A percentile compares a stretch with the other conserved stretches of the same genome.
Conservation (phyloP, 1,140 invertebrate species). For the Drosophila asahinai region DNA sequence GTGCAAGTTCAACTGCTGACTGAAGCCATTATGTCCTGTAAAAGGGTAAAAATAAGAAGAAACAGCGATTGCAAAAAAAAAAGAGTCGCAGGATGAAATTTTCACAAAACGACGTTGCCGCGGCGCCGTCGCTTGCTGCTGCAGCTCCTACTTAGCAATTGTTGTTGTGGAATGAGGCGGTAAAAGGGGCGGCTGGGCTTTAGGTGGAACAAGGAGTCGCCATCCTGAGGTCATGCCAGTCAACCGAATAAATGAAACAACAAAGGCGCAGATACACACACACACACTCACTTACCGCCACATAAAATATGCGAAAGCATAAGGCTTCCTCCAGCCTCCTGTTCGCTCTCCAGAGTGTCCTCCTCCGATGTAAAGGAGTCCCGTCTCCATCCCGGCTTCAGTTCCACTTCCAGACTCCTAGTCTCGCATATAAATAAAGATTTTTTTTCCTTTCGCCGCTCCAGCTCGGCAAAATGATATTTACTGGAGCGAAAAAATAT, state of each 20-base stretch:
- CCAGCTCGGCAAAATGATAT: slow-evolving; percentile 57
- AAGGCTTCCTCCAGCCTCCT: slow-evolving; percentile 24
- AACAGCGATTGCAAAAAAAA: slow-evolving; percentile 25
- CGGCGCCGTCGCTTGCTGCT: slow-evolving; percentile 43
- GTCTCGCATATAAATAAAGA: slow-evolving; percentile 71
- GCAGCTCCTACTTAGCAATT: slow-evolving; percentile 56
- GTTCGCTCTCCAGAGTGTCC: slow-evolving; percentile 56
- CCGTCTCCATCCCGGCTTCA: slow-evolving; percentile 10
- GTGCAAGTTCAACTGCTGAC: slow-evolving; percentile 17
- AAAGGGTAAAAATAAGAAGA: slow-evolving; percentile 24
- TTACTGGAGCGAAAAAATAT: slow-evolving; percentile 51
- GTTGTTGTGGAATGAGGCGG: slow-evolving; percentile 14
- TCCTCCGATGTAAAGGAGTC: slow-evolving; percentile 38
- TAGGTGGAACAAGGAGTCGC: slow-evolving; percentile 42
- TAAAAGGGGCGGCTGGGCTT: not conserved
- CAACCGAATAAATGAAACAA: slow-evolving; percentile 82
- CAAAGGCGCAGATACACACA: slow-evolving; percentile 58
- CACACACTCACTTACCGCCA: slow-evolving; percentile 40
- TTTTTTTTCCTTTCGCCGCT: slow-evolving; percentile 38
- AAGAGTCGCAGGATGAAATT: slow-evolving; percentile 46
- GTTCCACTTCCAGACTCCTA: slow-evolving; percentile 31
- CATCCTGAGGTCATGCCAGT: slow-evolving; percentile 77
- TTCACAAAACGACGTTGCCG: slow-evolving; percentile 38
- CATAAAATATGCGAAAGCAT: slow-evolving; percentile 81
- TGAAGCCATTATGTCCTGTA: slow-evolving; percentile 31